phyloP scores from a whole-genome alignment of 2,797 vertebrate genomes.

The Aviceda leuphotes region DNA sequence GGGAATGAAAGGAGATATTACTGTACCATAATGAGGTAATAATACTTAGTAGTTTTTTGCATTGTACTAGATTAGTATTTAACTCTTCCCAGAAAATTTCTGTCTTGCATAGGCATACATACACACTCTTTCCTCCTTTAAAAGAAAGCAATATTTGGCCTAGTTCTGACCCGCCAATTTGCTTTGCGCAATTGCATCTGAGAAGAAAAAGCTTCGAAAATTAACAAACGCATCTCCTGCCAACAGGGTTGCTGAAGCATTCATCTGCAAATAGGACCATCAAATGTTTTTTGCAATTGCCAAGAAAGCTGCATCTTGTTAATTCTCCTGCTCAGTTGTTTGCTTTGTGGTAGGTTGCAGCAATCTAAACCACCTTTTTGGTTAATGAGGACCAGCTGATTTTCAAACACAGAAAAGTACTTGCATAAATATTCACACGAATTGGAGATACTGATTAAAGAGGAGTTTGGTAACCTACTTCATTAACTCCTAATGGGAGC shows the following conservation, averaged over 20 bases:
- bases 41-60: neutral
- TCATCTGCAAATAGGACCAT: neutral
- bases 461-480: neutral
- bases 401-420: neutral
- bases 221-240: neutral
- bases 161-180: neutral
- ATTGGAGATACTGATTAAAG: neutral
- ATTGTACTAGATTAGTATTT: neutral
- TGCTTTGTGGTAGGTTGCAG: neutral
- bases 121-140: neutral
- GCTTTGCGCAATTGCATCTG: neutral
- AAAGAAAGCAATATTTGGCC: neutral
- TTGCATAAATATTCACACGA: neutral
- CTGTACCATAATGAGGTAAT: neutral
- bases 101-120: neutral
- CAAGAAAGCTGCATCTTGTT: neutral
- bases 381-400: neutral
- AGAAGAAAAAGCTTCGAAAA: neutral
- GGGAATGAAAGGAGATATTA: neutral
- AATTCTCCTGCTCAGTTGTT: neutral
- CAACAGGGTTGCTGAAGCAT: neutral
- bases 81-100: neutral
- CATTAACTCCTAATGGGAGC: neutral
- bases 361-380: neutral
- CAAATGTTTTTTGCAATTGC: neutral